Conservation (phyloP, 2,113 vertebrate genomes). For the Eptesicus fuscus region DNA sequence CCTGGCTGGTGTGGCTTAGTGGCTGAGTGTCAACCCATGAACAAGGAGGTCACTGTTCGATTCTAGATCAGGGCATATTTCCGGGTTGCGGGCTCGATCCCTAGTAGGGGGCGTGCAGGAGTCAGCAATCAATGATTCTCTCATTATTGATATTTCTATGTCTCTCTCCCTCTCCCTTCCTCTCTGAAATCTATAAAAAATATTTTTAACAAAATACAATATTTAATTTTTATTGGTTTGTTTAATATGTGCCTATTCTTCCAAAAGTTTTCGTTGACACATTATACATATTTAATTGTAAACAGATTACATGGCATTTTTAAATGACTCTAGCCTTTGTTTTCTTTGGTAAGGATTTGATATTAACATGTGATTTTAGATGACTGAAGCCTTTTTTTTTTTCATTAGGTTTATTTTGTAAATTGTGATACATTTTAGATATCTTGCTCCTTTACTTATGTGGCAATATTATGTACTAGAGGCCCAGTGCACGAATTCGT, state of each 20-base stretch:
- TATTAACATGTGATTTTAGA: background rate
- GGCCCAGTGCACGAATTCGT: too few species aligned
- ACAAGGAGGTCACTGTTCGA: background rate
- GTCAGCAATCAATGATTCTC: too few species aligned
- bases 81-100: background rate
- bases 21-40: background rate
- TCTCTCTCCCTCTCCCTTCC: background rate
- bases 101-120: too few species aligned
- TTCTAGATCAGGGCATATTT: background rate
- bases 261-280: background rate
- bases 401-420: background rate
- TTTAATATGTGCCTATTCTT: background rate
- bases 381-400: background rate
- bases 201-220: background rate
- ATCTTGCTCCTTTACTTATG: background rate
- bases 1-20: background rate
- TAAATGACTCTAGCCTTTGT: background rate
- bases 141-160: too few species aligned
- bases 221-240: background rate
- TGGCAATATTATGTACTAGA: background rate
- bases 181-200: background rate
- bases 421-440: conserved; percentile 9
- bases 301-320: background rate
- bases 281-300: background rate
- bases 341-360: conserved; percentile 33